Percentiles rank a stretch among this genome's conserved stretches.
Evolutionary conservation across 30 jellyfish, hydroid and myxozoan genomes (phyloP).

Genomic region (Mastigias papua): DNA sequence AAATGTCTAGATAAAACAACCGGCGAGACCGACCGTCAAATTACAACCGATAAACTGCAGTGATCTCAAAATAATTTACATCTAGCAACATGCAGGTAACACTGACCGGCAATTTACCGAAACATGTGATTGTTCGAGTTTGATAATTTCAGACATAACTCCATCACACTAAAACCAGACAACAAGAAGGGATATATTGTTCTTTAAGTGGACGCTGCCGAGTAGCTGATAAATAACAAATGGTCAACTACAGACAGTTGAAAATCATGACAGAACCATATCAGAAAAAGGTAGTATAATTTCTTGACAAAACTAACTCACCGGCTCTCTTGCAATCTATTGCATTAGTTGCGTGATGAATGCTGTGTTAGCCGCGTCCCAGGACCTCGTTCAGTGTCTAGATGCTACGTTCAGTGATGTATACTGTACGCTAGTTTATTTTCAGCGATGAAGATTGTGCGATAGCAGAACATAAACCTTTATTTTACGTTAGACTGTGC

Average conservation of each 20-base stretch:
- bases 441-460: background rate
- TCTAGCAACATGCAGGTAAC: too few relatives aligned
- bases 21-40: too few relatives aligned
- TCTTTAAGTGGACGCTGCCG: background rate
- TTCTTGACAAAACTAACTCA: background rate
- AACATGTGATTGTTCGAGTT: background rate
- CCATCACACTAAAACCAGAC: conserved; percentile 37
- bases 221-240: background rate
- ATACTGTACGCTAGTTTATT: background rate
- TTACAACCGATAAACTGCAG: too few relatives aligned
- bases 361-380: conserved; percentile 8
- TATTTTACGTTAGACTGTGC: background rate
- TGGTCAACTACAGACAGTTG: background rate
- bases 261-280: background rate
- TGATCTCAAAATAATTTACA: background rate
- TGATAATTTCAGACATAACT: conserved; percentile 34
- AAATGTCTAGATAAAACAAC: too few relatives aligned
- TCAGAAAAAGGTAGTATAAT: background rate
- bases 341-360: conserved; percentile 2
- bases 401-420: background rate
- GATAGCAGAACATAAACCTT: background rate
- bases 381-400: background rate
- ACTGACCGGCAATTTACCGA: background rate
- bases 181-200: conserved; percentile 8
- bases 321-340: background rate